These are phyloP conservation scores for Molorchus minor DNA, from an alignment of 2,888 invertebrate species.

Conservation along the genomic window DNA sequence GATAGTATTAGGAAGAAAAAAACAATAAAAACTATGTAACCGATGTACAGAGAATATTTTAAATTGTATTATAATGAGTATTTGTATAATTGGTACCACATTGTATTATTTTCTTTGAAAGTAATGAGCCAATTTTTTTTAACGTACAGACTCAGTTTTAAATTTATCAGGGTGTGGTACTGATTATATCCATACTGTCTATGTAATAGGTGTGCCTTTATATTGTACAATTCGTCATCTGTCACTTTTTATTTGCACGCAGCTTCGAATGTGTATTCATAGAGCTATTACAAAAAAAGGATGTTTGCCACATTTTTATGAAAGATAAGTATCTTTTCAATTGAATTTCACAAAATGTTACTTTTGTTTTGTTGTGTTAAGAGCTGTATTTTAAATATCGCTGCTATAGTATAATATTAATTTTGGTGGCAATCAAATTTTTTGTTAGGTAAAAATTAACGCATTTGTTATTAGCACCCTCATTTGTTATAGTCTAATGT, in stretches of 20 bases:
- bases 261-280: slow-evolving; percentile 15
- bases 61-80: slow-evolving; percentile 17
- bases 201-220: slow-evolving; percentile 62
- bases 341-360: no score
- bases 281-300: no score
- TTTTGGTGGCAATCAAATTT: no score
- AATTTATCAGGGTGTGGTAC: slow-evolving; percentile 5
- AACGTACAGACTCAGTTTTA: no score
- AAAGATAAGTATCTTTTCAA: no score
- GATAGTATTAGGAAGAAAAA: slow-evolving; percentile 20
- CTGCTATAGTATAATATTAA: no score
- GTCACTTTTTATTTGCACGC: slow-evolving; percentile 35
- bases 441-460: no score
- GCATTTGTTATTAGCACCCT: slow-evolving; percentile 19
- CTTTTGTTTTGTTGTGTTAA: no score
- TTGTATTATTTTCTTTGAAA: neutral
- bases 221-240: slow-evolving; percentile 58
- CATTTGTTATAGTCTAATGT: slow-evolving; percentile 11
- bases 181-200: slow-evolving; percentile 32
- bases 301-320: no score
- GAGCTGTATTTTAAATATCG: no score
- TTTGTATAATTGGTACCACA: neutral
- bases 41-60: slow-evolving; percentile 28
- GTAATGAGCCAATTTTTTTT: neutral
- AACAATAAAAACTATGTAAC: slow-evolving; percentile 21